Conservation (phyloP, 2,113 vertebrate species). For the Promerops cafer region DNA sequence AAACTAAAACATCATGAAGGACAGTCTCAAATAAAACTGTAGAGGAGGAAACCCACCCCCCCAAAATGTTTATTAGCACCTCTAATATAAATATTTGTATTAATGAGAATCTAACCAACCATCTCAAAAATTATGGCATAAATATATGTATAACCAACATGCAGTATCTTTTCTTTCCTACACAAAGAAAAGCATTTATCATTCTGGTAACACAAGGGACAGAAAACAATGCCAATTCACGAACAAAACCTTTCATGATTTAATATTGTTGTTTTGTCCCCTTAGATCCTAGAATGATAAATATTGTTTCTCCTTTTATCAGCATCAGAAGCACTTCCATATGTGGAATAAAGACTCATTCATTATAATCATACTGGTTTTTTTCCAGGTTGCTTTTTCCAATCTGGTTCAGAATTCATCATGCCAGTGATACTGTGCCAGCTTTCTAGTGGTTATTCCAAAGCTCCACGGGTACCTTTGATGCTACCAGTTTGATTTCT, state of each 20-base stretch:
- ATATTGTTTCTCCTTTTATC: constrained; percentile 48
- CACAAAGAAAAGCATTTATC: constrained; percentile 46
- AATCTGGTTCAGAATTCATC: neutral
- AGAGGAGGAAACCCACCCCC: neutral
- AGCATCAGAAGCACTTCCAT: constrained; percentile 25
- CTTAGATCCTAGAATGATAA: constrained; percentile 49
- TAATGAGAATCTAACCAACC: neutral
- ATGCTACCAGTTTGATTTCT: neutral
- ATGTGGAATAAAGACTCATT: constrained; percentile 35
- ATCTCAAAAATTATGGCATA: neutral
- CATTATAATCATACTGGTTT: neutral
- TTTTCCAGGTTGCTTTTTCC: constrained; percentile 20
- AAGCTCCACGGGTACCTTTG: neutral
- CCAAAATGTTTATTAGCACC: neutral
- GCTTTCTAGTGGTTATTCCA: neutral
- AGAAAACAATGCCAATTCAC: constrained; percentile 46
- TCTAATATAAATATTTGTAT: neutral
- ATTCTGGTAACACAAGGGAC: constrained; percentile 27
- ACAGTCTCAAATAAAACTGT: neutral
- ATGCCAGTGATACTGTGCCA: neutral
- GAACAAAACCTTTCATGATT: constrained; percentile 53
- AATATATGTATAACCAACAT: neutral
- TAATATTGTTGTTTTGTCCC: constrained; percentile 52
- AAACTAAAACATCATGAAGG: neutral
- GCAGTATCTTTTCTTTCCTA: constrained; percentile 5